These are phyloP conservation scores for Procambarus virginalis DNA, from an alignment of 1,140 invertebrate species.

Conservation along the genomic window DNA sequence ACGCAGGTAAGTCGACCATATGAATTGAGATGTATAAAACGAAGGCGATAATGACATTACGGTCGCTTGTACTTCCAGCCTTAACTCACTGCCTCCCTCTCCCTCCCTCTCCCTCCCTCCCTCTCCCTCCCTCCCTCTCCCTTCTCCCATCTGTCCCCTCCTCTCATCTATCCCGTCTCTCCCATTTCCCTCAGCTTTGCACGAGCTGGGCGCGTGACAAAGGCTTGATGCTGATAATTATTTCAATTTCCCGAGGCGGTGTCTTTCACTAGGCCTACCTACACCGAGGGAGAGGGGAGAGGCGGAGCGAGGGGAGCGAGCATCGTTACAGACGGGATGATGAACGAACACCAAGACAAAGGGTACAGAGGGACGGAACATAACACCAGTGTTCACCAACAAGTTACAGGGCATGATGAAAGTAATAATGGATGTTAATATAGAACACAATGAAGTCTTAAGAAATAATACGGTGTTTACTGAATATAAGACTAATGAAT, in stretches of 20 bases:
- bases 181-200: constrained; percentile 33
- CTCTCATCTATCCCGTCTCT: too few species aligned
- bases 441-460: too few species aligned
- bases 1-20: not conserved
- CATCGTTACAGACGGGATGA: not conserved
- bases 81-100: not conserved
- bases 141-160: too few species aligned
- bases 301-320: not conserved
- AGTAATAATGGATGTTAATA: too few species aligned
- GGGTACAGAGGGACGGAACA: not conserved
- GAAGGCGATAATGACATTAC: not conserved
- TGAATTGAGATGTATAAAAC: too few species aligned
- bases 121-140: not conserved
- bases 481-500: too few species aligned
- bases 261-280: constrained; percentile 65
- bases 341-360: constrained; percentile 23
- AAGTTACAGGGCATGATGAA: too few species aligned
- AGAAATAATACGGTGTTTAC: too few species aligned
- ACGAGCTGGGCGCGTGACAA: constrained; percentile 58
- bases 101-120: not conserved
- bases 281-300: not conserved
- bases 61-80: not conserved
- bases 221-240: constrained; percentile 67
- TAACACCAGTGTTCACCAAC: too few species aligned
- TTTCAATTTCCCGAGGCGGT: constrained; percentile 66